Conservation (phyloP, 2,797 vertebrate genomes). For the Enteromius anoplus region DNA sequence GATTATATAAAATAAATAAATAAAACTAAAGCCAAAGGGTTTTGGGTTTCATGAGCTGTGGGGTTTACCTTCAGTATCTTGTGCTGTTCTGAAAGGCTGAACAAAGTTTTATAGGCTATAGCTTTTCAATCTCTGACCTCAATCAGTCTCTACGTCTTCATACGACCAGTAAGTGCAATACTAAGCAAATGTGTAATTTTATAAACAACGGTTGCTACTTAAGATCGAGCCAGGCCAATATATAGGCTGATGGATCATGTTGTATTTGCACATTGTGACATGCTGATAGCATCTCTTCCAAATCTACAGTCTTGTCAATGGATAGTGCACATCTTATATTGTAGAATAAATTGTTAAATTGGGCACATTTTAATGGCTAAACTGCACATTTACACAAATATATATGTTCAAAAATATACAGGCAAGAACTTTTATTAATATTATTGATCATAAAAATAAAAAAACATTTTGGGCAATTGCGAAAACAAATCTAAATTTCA, state of each 20-base stretch:
- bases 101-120: neutral
- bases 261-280: neutral
- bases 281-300: neutral
- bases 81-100: neutral
- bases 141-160: neutral
- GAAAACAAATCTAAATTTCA: neutral
- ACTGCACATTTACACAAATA: neutral
- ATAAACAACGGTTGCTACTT: neutral
- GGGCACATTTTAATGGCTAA: neutral
- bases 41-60: neutral
- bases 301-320: neutral
- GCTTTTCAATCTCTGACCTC: neutral
- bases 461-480: neutral
- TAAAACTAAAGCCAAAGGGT: slow-evolving; percentile 6
- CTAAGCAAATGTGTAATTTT: neutral
- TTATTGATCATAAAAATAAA: neutral
- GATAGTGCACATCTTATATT: no score
- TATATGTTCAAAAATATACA: neutral
- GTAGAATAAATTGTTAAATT: neutral
- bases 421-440: neutral
- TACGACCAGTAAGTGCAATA: neutral
- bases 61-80: neutral
- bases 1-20: slow-evolving; percentile 31
- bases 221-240: neutral
- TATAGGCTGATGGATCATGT: neutral